Evolutionary conservation across 2,113 vertebrate genomes (phyloP), one percentile per base, ranked within the genome.

Genomic region (Mesembrinibis cayennensis): DNA sequence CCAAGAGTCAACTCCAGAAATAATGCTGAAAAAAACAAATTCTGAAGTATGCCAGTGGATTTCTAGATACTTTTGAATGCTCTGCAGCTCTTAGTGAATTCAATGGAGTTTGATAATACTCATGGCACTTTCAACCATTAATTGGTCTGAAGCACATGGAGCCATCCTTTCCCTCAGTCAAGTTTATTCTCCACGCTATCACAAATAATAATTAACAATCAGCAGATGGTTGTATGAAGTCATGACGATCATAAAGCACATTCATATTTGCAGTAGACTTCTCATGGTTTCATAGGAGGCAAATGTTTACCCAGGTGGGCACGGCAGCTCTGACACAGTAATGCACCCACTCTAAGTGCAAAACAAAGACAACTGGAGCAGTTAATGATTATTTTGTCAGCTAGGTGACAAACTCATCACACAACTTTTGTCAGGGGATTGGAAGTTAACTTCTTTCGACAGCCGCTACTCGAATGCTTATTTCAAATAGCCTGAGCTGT

Each of bases 381-480:
- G 72, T 62, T 87, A 91, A 90, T 73, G n/a, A 93, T 20, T 91
- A 25, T 93, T 96, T 95, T 93, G 78, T 85, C 87, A 62, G 56
- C 1, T 6, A 82, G n/a, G 23, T 93, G 87, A 95, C 87, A 95
- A 87, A 85, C 20, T 73, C 58, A 88, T 82, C 70, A 47, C 0
- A 0, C 26, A 61, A 36, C 20, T 90, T 89, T 49, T 91, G 65
- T 79, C 52, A 84, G 38, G 32, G 47, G 63, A 50, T 52, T 92
- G 65, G 65, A 87, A 95, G 34, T 17, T 53, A 63, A 78, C 47
- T 87, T 86, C 67, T 92, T 74, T 62, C 13, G 32, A 92, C 76
- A 92, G 82, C 84, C 2, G 0, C 50, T 83, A 49, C 49, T 82
- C 69, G 45, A 89, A 85, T 32, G 49, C 8, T 94, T 82, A 62